Conservation (phyloP, 64 coral and sea anemone species). For the Montipora foliosa region DNA sequence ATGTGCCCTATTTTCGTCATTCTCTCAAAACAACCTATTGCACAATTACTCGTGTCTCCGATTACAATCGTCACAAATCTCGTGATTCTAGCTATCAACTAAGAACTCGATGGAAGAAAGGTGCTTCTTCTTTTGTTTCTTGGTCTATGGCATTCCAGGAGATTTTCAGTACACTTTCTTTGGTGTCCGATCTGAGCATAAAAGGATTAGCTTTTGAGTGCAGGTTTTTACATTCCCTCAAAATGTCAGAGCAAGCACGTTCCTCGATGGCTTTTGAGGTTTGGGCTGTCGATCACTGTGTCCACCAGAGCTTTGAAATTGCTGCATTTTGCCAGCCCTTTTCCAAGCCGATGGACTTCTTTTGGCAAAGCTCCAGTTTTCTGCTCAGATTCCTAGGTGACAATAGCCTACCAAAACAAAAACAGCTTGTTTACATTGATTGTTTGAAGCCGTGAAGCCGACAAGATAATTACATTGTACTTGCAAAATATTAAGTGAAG, state of each 20-base stretch:
- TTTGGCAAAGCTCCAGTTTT: constrained; percentile 29
- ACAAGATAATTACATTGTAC: too few relatives aligned
- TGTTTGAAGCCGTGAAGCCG: background rate
- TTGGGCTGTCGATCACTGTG: too few relatives aligned
- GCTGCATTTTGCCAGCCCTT: too few relatives aligned
- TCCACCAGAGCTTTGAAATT: background rate
- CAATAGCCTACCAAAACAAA: constrained; percentile 24
- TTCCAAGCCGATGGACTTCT: constrained; percentile 16
- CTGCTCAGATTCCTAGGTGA: constrained; percentile 6
- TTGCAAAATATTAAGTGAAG: too few relatives aligned
- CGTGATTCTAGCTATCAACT: background rate
- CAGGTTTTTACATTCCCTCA: constrained; percentile 35
- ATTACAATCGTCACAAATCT: too few relatives aligned
- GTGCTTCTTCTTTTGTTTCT: constrained; percentile 33
- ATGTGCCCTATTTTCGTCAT: too few relatives aligned
- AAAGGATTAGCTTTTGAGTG: constrained; percentile 12
- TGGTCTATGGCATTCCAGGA: constrained; percentile 25
- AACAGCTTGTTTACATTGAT: background rate
- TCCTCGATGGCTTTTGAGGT: constrained; percentile 14
- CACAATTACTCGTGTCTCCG: too few relatives aligned
- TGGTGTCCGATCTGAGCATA: background rate
- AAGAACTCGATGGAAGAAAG: background rate
- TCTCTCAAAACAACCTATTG: too few relatives aligned
- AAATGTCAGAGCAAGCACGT: background rate
- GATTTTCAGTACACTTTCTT: background rate